Percentiles rank a stretch among this genome's conserved stretches.
phyloP scores from a whole-genome alignment of 2,888 invertebrate genomes.

The Eubasilissa splendida region DNA sequence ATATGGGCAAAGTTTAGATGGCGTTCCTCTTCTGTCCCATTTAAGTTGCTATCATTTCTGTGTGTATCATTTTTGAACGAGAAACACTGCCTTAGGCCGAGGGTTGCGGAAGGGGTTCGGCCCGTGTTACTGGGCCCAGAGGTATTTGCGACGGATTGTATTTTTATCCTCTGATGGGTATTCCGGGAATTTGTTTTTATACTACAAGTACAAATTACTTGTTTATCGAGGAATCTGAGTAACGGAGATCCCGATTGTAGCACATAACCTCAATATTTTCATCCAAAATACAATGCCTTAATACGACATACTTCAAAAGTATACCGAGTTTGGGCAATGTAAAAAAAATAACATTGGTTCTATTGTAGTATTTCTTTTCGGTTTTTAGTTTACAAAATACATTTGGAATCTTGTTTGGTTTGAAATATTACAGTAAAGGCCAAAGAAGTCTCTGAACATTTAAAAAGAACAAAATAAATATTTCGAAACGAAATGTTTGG shows the following conservation, averaged over 20 bases:
- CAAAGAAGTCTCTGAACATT: too few species aligned
- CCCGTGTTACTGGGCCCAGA: constrained; percentile 12
- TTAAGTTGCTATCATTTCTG: not conserved
- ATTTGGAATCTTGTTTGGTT: too few species aligned
- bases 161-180: constrained; percentile 27
- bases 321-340: too few species aligned
- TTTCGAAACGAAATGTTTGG: too few species aligned
- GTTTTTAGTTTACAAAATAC: too few species aligned
- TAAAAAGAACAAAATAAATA: too few species aligned
- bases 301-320: too few species aligned
- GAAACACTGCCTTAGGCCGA: not conserved
- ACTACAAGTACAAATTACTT: constrained; percentile 8
- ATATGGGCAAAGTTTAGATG: constrained; percentile 51
- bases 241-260: constrained; percentile 13
- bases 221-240: constrained; percentile 27
- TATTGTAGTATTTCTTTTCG: too few species aligned
- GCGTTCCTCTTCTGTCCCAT: not conserved
- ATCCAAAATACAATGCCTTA: not conserved
- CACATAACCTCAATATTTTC: constrained; percentile 7
- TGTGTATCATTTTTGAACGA: too few species aligned
- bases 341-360: too few species aligned
- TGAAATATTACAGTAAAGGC: too few species aligned
- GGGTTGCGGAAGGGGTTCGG: not conserved
- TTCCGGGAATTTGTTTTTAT: constrained; percentile 30
- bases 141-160: constrained; percentile 32